Evolutionary conservation across 2,888 invertebrate species (phyloP).

Genomic region (Acleris literana): DNA sequence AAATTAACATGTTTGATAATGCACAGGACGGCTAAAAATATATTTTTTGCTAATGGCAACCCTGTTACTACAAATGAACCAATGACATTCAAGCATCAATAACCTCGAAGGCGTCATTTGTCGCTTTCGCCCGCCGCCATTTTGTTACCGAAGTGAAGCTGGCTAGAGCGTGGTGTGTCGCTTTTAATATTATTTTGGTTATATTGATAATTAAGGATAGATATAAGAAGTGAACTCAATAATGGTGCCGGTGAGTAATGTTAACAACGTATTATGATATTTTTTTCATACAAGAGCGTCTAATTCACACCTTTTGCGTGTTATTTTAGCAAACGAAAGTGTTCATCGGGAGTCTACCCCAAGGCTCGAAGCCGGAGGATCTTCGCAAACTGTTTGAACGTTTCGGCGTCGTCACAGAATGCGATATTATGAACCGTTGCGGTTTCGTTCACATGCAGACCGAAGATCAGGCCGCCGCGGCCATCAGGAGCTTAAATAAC

Average conservation of each 20-base stretch:
- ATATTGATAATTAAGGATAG: constrained; percentile 39
- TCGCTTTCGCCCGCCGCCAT: constrained; percentile 46
- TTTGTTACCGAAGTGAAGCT: constrained; percentile 41
- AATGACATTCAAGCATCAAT: constrained; percentile 24
- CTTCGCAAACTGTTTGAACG: constrained; percentile 92
- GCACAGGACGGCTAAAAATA: background rate
- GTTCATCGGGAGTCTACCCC: constrained; percentile 96
- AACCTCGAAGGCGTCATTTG: constrained; percentile 31
- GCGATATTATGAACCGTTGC: constrained; percentile 97
- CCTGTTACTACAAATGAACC: background rate
- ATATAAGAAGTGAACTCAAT: constrained; percentile 41
- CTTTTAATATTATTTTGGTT: constrained; percentile 34
- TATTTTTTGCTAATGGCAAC: constrained; percentile 11
- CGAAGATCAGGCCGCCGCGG: constrained; percentile 90
- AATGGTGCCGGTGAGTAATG: constrained; percentile 76
- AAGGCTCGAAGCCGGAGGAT: constrained; percentile 92
- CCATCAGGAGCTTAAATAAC: constrained; percentile 91
- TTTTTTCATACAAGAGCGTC: background rate
- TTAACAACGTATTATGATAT: constrained; percentile 31
- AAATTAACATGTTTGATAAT: background rate
- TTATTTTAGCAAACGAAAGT: constrained; percentile 89
- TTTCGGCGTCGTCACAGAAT: constrained; percentile 95
- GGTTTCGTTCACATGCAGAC: constrained; percentile 97
- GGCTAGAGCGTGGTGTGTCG: constrained; percentile 27
- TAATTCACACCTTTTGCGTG: constrained; percentile 13